Percentiles rank a stretch among this genome's conserved stretches.
Evolutionary conservation across 2,888 invertebrate species (phyloP).

Genomic region (Chrysodeixis includens): DNA sequence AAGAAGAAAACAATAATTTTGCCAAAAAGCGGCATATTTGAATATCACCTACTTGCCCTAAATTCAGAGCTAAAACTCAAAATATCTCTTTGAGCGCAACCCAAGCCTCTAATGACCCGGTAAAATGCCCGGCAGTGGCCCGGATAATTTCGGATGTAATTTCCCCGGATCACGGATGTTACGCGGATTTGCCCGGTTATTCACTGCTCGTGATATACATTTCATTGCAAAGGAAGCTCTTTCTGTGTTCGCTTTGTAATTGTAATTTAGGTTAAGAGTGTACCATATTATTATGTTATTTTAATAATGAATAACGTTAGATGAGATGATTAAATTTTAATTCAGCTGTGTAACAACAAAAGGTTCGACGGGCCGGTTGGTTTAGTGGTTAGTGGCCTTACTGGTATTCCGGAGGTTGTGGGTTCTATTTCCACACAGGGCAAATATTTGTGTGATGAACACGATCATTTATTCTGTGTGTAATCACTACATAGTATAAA

Average conservation of each 20-base stretch:
- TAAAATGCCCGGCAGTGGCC: constrained; percentile 10
- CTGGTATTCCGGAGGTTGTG: no score
- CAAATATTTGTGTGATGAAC: no score
- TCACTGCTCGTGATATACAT: constrained; percentile 18
- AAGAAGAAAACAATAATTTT: no score
- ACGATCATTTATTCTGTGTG: no score
- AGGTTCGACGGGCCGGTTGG: no score
- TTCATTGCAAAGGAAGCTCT: constrained; percentile 28
- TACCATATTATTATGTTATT: background rate
- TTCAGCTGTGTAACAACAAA: no score
- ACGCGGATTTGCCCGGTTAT: constrained; percentile 21
- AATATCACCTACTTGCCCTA: background rate
- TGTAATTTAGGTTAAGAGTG: background rate
- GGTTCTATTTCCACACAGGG: no score
- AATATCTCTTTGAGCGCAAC: background rate
- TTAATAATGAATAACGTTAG: no score
- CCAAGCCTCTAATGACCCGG: constrained; percentile 7
- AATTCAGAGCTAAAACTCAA: constrained; percentile 7
- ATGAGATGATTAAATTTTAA: no score
- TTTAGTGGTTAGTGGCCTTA: no score
- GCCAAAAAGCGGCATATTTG: no score
- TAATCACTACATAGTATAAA: no score
- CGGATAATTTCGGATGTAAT: constrained; percentile 23
- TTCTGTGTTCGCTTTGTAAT: background rate
- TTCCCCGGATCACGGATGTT: constrained; percentile 15